Evolutionary conservation across 2,888 invertebrate genomes (phyloP).

Genomic region (Venusia cambrica): DNA sequence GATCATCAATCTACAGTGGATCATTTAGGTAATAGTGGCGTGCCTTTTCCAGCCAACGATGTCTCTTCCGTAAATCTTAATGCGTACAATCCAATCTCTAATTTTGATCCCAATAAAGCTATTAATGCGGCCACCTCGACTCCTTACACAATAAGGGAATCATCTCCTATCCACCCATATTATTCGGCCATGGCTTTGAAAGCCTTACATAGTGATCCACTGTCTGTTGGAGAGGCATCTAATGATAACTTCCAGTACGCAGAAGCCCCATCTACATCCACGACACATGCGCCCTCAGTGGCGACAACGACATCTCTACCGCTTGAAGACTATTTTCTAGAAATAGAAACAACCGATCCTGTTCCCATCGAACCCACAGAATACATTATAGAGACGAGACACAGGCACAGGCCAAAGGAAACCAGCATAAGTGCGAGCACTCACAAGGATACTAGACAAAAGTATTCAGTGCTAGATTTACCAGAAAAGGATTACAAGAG

Average conservation of each 20-base stretch:
- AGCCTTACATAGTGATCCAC: constrained; percentile 52
- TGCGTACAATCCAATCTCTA: constrained; percentile 10
- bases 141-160: constrained; percentile 54
- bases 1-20: constrained; percentile 61
- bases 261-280: constrained; percentile 50
- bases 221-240: constrained; percentile 58
- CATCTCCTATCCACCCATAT: constrained; percentile 59
- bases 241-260: constrained; percentile 64
- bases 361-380: constrained; percentile 36
- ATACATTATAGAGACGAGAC: constrained; percentile 31
- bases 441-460: constrained; percentile 35
- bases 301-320: constrained; percentile 42
- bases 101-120: constrained; percentile 42
- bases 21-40: constrained; percentile 52
- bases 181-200: constrained; percentile 62
- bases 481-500: constrained; percentile 30
- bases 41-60: constrained; percentile 40
- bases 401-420: constrained; percentile 31
- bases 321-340: constrained; percentile 32
- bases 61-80: constrained; percentile 48
- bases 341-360: constrained; percentile 33
- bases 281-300: constrained; percentile 34
- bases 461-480: constrained; percentile 40
- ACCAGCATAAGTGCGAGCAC: constrained; percentile 24
- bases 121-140: constrained; percentile 46